These are phyloP conservation scores for Hemiscyllium ocellatum DNA, from an alignment of 2,113 vertebrate species.

Conservation along the genomic window DNA sequence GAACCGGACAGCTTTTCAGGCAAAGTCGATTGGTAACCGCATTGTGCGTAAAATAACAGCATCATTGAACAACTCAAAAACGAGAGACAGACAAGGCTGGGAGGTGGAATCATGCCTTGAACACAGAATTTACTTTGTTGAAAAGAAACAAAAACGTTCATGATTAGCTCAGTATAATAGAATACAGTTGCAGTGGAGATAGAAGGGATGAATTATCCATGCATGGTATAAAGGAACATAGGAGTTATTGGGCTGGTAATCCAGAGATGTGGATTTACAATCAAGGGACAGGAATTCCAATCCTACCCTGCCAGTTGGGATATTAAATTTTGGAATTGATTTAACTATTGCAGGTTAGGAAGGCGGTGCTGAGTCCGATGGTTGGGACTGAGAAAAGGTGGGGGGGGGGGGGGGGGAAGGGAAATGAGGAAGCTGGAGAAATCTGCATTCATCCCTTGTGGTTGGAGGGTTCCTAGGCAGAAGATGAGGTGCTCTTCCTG, in stretches of 20 bases:
- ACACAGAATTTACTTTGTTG: neutral
- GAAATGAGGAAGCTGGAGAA: too few species aligned
- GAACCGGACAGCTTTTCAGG: neutral
- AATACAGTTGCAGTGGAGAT: neutral
- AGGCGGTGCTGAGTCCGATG: too few species aligned
- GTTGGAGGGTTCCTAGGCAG: too few species aligned
- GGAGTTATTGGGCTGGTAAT: neutral
- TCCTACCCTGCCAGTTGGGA: neutral
- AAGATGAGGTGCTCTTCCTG: too few species aligned
- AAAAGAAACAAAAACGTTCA: neutral
- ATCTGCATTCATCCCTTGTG: too few species aligned
- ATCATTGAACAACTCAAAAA: neutral
- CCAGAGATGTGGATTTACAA: too few species aligned
- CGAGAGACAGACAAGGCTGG: neutral
- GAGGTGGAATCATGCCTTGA: neutral
- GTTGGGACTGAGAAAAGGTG: too few species aligned
- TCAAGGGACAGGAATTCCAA: neutral
- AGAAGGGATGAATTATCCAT: neutral
- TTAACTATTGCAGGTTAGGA: too few species aligned
- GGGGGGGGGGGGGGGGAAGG: too few species aligned
- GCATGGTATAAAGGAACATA: neutral
- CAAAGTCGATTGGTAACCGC: neutral
- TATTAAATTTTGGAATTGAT: too few species aligned
- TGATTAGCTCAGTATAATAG: neutral
- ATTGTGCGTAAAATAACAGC: neutral